Evolutionary conservation across 2,797 vertebrate species (phyloP), one percentile per base, ranked within the genome.

Genomic region (Myripristis jacobus): DNA sequence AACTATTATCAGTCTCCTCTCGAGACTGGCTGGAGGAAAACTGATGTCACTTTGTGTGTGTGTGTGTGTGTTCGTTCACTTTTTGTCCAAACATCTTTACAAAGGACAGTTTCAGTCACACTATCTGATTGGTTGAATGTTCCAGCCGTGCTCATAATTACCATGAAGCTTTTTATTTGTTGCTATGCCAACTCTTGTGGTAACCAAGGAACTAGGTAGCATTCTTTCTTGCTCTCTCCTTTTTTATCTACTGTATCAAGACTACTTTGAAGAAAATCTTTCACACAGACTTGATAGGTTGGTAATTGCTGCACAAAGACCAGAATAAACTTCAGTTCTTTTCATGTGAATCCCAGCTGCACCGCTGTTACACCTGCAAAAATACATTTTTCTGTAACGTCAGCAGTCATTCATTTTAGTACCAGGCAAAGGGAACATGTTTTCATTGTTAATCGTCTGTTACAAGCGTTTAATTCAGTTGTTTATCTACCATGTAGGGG

Each of bases 401-500:
- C 11, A 65, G 27, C 29, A 38, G 18, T 12, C 19, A 13, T 15
- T 34, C 66, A 18, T 56, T 4, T 66, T 25, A 9, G 19, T 47
- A 34, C 16, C 19, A 21, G 38, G 8, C 1, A 2, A 18, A 44
- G 3, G 22, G 13, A 16, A 27, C 31, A 15, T 62, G n/a, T 44
- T 38, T n/a, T 21, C 58, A 4, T 15, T 41, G 12, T 15, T 41
- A 13, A 41, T 15, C 12, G 3, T 50, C 19, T 46, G 3, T 65
- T 29, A 46, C 27, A 62, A 52, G 2, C n/a, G 11, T 79, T 65
- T 54, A 47, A 67, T 55, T 47, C 29, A 18, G 31, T 78, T 65
- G 27, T 48, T 34, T 54, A 89, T 88, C 34, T 82, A 75, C 31
- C 41, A 91, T 91, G 66, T 85, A 99, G 98, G 98, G 98, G 98